Evolutionary conservation across 2,888 invertebrate species (phyloP).

Genomic region (Artemia sinica): DNA sequence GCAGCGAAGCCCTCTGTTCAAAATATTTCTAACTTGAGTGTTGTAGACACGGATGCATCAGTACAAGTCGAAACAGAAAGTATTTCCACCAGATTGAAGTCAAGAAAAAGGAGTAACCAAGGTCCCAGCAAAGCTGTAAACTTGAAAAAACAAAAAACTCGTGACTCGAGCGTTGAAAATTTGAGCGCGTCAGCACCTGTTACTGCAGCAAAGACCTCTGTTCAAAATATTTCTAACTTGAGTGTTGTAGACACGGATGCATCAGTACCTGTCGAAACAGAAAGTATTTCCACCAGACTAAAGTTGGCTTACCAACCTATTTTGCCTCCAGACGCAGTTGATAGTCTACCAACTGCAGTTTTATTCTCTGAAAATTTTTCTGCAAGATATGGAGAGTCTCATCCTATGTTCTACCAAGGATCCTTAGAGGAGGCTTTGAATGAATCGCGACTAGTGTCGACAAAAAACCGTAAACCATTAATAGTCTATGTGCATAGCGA

Average conservation of each 20-base stretch:
- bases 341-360: slow-evolving; percentile 66
- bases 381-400: slow-evolving; percentile 63
- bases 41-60: slow-evolving; percentile 3
- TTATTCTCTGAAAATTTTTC: slow-evolving; percentile 73
- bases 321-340: slow-evolving; percentile 73
- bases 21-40: slow-evolving; percentile 24
- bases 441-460: slow-evolving; percentile 71
- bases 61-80: too few species aligned
- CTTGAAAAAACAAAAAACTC: too few species aligned
- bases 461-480: slow-evolving; percentile 78
- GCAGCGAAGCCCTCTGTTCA: slow-evolving; percentile 17
- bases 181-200: too few species aligned
- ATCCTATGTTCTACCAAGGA: slow-evolving; percentile 79
- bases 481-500: slow-evolving; percentile 95
- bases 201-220: slow-evolving; percentile 15
- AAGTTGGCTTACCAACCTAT: slow-evolving; percentile 26
- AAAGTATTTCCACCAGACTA: too few species aligned
- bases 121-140: too few species aligned
- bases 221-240: slow-evolving; percentile 22
- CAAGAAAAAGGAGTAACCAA: too few species aligned
- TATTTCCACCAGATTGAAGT: too few species aligned
- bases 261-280: too few species aligned
- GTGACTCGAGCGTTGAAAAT: too few species aligned
- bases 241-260: too few species aligned
- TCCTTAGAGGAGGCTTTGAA: slow-evolving; percentile 74